Evolutionary conservation across 2,797 vertebrate genomes (phyloP), one percentile per base, ranked within the genome.

Genomic region (Poecilia gillii): DNA sequence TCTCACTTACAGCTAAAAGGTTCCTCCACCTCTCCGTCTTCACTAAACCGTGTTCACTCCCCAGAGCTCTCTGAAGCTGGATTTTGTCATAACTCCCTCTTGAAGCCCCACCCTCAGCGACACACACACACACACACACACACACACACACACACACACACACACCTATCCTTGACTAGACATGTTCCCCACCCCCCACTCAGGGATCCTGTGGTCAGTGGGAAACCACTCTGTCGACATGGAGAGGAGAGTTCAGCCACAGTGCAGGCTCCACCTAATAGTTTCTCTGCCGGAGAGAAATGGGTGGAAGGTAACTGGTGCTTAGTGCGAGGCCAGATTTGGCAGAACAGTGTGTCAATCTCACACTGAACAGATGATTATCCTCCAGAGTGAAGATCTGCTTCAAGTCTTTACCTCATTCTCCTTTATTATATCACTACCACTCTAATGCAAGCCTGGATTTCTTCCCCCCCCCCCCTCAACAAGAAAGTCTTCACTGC

Each of bases 1-100:
- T 86, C 85, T 89, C 89, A 91, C 88, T 92, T 89, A 85, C 81
- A 72, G 73, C 85, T 85, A 62, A 92, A 88, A 88, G 83, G 71
- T 31, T 86, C 86, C 74, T 59, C 57, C 74, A 75, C 79, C 78
- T 75, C 78, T 85, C 55, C 71, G 59, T 81, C 82, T 81, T 78
- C 39, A 84, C 81, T 81, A 78, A 81, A 83, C 86, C 84, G 80
- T 70, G 47, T 73, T 78, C 79, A 74, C 6, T 33, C 14, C 57
- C 59, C 79, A 81, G 81, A 28, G 25, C 64, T 85, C 70, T 57
- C 59, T 71, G 51, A 82, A 81, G 75, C 76, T 84, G 16, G 73
- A 88, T 86, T 89, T 90, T 74, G 46, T 79, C 78, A 43, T 84
- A 90, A 93, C 87, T 90, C 80, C 90, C 86, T 77, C 79, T 76